Percentiles rank a stretch among this genome's conserved stretches.
Evolutionary conservation across 2,888 invertebrate genomes (phyloP).

Genomic region (Carpatolechia fugitivella): DNA sequence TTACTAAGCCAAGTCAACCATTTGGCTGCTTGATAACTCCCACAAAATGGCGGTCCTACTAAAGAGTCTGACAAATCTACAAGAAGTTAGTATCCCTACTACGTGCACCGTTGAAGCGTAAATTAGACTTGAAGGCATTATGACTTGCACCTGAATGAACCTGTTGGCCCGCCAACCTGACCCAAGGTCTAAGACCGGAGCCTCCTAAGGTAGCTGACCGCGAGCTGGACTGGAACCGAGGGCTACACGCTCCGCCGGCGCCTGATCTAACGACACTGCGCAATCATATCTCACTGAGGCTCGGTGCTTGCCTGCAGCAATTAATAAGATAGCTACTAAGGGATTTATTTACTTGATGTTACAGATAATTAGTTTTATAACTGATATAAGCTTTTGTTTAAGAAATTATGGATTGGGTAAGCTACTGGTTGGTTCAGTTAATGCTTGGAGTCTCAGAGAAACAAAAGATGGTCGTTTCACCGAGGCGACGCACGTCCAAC

Average conservation of each 20-base stretch:
- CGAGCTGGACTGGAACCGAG: conserved; percentile 11
- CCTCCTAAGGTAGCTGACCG: conserved; percentile 29
- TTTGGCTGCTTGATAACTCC: too few species aligned
- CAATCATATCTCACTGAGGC: conserved; percentile 67
- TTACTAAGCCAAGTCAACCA: too few species aligned
- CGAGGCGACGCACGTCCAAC: too few species aligned
- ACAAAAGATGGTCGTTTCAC: too few species aligned
- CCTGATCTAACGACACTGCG: conserved; percentile 59
- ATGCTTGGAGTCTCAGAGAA: too few species aligned
- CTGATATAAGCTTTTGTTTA: not conserved
- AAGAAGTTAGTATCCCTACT: too few species aligned
- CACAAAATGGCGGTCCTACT: too few species aligned
- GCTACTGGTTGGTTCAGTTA: not conserved
- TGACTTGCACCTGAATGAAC: not conserved
- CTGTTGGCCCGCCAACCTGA: not conserved
- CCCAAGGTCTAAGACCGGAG: conserved; percentile 12
- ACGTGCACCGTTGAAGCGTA: too few species aligned
- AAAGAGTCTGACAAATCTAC: too few species aligned
- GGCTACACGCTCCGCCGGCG: conserved; percentile 48
- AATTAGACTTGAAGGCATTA: not conserved
- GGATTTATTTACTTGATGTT: conserved; percentile 18
- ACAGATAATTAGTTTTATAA: too few species aligned
- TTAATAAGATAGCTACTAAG: not conserved
- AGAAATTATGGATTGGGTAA: not conserved
- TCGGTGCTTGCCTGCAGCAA: conserved; percentile 2